phyloP scores from a whole-genome alignment of 2,888 invertebrate genomes.

The Lycocerus yunnanus region DNA sequence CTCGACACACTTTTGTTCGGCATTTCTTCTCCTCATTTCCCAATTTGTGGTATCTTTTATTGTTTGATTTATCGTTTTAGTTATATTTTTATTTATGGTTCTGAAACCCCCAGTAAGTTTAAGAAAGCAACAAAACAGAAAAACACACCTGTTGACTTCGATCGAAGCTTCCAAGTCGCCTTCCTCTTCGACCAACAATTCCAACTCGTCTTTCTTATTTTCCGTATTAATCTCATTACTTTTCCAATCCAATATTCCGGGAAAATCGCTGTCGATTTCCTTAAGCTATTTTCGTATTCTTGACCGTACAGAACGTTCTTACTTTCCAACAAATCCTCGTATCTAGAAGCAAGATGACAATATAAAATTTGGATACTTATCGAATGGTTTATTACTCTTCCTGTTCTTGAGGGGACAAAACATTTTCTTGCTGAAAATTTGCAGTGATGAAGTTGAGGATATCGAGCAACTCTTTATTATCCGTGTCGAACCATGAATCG shows the following conservation, averaged over 20 bases:
- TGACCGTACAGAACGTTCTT: constrained; percentile 15
- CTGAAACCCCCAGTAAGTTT: constrained; percentile 24
- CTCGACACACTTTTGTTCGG: constrained; percentile 37
- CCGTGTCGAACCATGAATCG: constrained; percentile 49
- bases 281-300: constrained; percentile 34
- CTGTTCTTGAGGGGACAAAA: constrained; percentile 38
- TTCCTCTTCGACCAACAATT: constrained; percentile 16
- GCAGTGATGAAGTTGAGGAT: constrained; percentile 46
- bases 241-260: constrained; percentile 42
- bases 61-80: constrained; percentile 31
- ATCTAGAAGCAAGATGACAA: constrained; percentile 16
- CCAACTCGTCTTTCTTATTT: constrained; percentile 40
- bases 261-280: constrained; percentile 36
- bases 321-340: constrained; percentile 15
- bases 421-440: constrained; percentile 41
- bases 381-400: constrained; percentile 32
- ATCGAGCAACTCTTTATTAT: constrained; percentile 39
- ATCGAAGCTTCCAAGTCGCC: constrained; percentile 9
- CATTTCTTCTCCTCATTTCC: constrained; percentile 32
- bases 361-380: neutral
- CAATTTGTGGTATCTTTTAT: constrained; percentile 36
- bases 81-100: constrained; percentile 32
- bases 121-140: neutral
- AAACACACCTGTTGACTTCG: constrained; percentile 1
- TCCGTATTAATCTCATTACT: constrained; percentile 40